phyloP scores from a whole-genome alignment of 2,888 invertebrate genomes.

The Prenolepis imparis region DNA sequence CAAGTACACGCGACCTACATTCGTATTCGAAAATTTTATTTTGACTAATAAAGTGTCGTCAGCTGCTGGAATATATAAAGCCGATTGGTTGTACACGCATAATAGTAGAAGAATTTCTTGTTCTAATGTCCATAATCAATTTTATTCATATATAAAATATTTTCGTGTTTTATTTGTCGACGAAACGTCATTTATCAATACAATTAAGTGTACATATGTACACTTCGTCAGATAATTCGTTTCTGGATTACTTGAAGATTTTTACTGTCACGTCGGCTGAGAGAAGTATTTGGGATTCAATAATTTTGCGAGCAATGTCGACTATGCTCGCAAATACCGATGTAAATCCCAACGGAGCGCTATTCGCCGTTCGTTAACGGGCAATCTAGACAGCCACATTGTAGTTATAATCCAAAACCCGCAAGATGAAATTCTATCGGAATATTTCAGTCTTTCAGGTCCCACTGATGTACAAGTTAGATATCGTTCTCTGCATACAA shows the following conservation, averaged over 20 bases:
- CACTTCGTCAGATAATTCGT: background rate
- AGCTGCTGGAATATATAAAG: constrained; percentile 35
- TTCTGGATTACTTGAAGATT: constrained; percentile 8
- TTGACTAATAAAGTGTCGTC: constrained; percentile 45
- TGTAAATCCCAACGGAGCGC: constrained; percentile 38
- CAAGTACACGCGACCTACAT: constrained; percentile 11
- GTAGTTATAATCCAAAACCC: constrained; percentile 50
- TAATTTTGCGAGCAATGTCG: constrained; percentile 37
- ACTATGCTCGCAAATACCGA: constrained; percentile 42
- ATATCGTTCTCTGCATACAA: constrained; percentile 14
- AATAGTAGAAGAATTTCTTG: constrained; percentile 3
- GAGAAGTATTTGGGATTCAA: constrained; percentile 42
- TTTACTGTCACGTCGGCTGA: background rate
- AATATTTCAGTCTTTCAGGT: constrained; percentile 44
- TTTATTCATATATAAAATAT: background rate
- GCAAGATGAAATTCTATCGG: constrained; percentile 52
- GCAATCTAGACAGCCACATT: constrained; percentile 45
- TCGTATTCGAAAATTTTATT: constrained; percentile 43
- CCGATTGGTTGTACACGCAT: constrained; percentile 11
- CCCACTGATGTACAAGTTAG: constrained; percentile 33
- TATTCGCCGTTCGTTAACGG: constrained; percentile 49
- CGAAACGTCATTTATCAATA: background rate
- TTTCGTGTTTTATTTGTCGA: constrained; percentile 1
- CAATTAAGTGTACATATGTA: background rate
- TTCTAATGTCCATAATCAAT: background rate